These are phyloP conservation scores for Dusona sp. DNA, from an alignment of 2,888 invertebrate species.

Conservation along the genomic window DNA sequence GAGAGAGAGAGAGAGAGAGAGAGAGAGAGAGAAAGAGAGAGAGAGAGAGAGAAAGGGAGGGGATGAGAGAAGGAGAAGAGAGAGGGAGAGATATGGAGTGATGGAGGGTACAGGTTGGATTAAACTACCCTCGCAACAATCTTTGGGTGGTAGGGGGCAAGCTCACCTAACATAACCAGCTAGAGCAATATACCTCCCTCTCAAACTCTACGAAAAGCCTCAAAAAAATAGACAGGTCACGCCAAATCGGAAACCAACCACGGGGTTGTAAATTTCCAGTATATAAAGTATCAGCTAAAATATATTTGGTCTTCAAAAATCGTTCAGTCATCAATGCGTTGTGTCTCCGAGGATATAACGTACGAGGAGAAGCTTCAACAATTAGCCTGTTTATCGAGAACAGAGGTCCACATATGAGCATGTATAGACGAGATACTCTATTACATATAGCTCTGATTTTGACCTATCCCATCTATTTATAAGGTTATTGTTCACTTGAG, in stretches of 20 bases:
- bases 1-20: constrained; percentile 68
- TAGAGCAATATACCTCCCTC: constrained; percentile 43
- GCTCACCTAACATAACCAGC: constrained; percentile 57
- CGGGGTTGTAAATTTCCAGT: constrained; percentile 56
- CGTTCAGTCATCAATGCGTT: constrained; percentile 12
- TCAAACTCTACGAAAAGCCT: constrained; percentile 51
- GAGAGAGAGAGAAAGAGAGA: constrained; percentile 63
- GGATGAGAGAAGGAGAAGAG: constrained; percentile 59
- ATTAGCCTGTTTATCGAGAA: constrained; percentile 49
- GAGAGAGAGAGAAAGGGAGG: constrained; percentile 31
- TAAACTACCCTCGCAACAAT: constrained; percentile 76
- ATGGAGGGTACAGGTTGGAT: constrained; percentile 75
- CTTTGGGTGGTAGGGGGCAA: constrained; percentile 65
- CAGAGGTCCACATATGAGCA: background rate
- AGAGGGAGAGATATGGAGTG: constrained; percentile 62
- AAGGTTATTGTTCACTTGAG: background rate
- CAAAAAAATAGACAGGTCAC: constrained; percentile 43
- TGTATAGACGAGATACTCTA: background rate
- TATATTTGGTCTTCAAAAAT: constrained; percentile 44
- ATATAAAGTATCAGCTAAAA: constrained; percentile 28
- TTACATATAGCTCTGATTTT: constrained; percentile 11
- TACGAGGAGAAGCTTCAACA: constrained; percentile 33
- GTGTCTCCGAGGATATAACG: constrained; percentile 22
- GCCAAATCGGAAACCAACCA: constrained; percentile 54
- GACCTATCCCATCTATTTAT: background rate